These are phyloP conservation scores for Eospalax fontanierii DNA, from an alignment of 2,797 vertebrate genomes.

Conservation along the genomic window DNA sequence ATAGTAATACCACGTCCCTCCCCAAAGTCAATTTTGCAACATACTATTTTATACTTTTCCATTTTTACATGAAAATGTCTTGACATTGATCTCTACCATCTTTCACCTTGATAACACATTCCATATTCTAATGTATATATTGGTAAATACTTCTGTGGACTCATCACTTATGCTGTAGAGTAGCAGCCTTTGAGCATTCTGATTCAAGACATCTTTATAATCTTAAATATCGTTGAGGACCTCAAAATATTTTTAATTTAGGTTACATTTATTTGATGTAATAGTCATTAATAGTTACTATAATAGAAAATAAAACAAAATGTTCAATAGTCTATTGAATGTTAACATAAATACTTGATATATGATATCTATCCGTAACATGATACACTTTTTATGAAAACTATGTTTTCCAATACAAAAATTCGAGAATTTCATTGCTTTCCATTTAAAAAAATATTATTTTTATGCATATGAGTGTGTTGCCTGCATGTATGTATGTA, in stretches of 20 bases:
- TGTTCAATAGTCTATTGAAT: background rate
- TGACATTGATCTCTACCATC: background rate
- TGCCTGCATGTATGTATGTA: too few species aligned
- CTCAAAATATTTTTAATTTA: background rate
- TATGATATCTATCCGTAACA: background rate
- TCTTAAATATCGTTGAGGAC: background rate
- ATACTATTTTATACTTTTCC: background rate
- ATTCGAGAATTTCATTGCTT: background rate
- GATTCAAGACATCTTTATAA: background rate
- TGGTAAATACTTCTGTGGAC: constrained; percentile 1
- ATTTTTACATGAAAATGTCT: background rate
- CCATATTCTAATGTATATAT: background rate
- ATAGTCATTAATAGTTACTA: constrained; percentile 3
- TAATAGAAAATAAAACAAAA: constrained; percentile 14
- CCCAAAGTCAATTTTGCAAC: background rate
- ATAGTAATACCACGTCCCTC: background rate
- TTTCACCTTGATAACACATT: constrained; percentile 36
- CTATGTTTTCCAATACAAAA: background rate
- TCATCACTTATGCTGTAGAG: background rate
- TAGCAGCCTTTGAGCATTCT: constrained; percentile 29
- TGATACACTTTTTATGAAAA: constrained; percentile 41
- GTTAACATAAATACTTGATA: too few species aligned
- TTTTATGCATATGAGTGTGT: too few species aligned
- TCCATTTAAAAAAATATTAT: too few species aligned
- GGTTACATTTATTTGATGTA: background rate